Evolutionary conservation across 2,113 vertebrate species (phyloP), one percentile per base, ranked within the genome.

Genomic region (Ursus arctos): DNA sequence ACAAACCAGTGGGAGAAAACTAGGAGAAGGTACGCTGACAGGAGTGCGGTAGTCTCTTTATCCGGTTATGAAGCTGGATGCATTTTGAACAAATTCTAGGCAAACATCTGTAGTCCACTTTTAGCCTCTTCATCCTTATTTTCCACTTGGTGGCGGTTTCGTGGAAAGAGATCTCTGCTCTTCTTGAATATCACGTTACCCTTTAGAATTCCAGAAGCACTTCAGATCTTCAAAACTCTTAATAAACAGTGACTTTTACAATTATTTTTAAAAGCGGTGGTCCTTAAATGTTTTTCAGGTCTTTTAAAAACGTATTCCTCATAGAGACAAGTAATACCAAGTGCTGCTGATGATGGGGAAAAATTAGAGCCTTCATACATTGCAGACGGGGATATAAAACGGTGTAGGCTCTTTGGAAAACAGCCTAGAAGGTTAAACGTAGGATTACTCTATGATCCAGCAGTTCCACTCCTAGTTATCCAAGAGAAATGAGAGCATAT

Each of bases 241-340:
- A 69, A 69, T 84, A 95, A 77, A n/a, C 53, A 67, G 43, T 33
- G 67, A 61, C 33, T 95, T 95, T 92, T 81, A 86, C 36, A 61
- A 36, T 69, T 69, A 21, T 36, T 69, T 74, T 74, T 43, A 43
- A 74, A 74, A 74, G 36, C 71, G 43, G 22, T 43, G 71, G 43
- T 74, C 59, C 10, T 49, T 82, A 53, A 83, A 81, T 19, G 26
- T 12, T 43, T 21, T 63, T 71, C 59, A 47, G 33, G 22, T 71
- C 26, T 61, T 51, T 51, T 51, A 43, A 49, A 94, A 93, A 67
- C 2, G 3, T 21, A 12, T 28, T 33, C 11, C 57, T 51, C n/a
- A 49, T 49, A 92, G 91, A 53, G 94, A 86, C 31, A 57, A 19
- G 59, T 93, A 63, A 63, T 65, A 81, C n/a, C 33, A 84, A 69